Conservation (phyloP, 1,140 invertebrate genomes). For the Temnothorax nylanderi region DNA sequence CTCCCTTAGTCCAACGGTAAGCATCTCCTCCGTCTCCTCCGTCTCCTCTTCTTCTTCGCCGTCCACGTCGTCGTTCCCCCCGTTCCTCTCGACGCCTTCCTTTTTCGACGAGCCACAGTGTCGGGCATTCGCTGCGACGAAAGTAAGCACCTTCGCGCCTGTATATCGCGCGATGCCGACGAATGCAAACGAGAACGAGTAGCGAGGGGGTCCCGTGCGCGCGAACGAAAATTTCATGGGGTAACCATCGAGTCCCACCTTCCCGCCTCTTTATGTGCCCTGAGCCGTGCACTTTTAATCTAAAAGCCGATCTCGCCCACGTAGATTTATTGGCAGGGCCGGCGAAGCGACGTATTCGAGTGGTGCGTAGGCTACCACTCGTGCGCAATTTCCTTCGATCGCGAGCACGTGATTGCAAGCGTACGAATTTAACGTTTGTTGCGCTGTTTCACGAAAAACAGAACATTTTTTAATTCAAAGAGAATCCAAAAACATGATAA, state of each 20-base stretch:
- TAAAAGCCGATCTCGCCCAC: conserved; percentile 68
- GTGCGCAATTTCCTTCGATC: conserved; percentile 48
- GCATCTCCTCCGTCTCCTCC: conserved; percentile 18
- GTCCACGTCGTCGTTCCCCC: conserved; percentile 21
- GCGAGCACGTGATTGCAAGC: conserved; percentile 48
- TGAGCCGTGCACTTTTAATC: conserved; percentile 65
- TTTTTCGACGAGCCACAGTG: conserved; percentile 38
- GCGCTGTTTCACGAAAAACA: conserved; percentile 15
- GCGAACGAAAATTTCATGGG: conserved; percentile 64
- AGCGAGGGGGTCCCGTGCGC: conserved; percentile 16
- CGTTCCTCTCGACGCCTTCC: neutral
- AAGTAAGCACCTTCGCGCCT: conserved; percentile 57
- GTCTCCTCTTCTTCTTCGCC: conserved; percentile 10
- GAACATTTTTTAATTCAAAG: neutral
- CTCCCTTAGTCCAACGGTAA: conserved; percentile 40
- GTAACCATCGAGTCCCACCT: conserved; percentile 14
- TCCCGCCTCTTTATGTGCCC: conserved; percentile 41
- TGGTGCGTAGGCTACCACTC: conserved; percentile 55
- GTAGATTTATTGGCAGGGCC: conserved; percentile 68
- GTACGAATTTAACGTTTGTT: conserved; percentile 52
- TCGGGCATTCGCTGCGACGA: conserved; percentile 32
- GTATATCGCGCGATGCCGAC: conserved; percentile 59
- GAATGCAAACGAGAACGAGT: conserved; percentile 69
- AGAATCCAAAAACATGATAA: neutral
- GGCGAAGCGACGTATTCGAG: conserved; percentile 25